Evolutionary conservation across 2,888 invertebrate genomes (phyloP).

Genomic region (Zhengitettix transpicula): DNA sequence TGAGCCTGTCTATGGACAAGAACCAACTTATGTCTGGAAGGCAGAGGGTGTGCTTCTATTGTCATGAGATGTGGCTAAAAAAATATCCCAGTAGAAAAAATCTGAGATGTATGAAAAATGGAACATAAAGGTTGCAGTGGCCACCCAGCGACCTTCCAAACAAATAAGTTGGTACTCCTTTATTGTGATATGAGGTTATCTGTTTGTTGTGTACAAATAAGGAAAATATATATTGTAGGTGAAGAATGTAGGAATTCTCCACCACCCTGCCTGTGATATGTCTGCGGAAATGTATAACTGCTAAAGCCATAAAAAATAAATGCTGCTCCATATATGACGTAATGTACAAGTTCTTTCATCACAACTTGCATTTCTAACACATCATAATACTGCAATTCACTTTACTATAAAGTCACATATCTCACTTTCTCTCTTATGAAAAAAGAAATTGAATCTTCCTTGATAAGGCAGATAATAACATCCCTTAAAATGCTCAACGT

Average conservation of each 20-base stretch:
- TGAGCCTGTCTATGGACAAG: constrained; percentile 1
- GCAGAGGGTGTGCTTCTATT: not conserved
- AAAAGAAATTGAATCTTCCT: too few relatives aligned
- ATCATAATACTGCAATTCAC: not conserved
- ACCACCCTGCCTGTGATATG: not conserved
- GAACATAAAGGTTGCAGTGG: not conserved
- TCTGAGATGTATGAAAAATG: not conserved
- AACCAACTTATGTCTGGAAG: not conserved
- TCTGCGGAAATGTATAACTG: not conserved
- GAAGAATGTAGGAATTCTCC: not conserved
- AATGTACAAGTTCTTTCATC: not conserved
- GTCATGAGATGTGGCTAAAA: not conserved
- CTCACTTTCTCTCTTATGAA: too few relatives aligned
- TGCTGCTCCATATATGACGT: not conserved
- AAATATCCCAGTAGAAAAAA: not conserved
- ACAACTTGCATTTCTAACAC: not conserved
- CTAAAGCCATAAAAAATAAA: constrained; percentile 2
- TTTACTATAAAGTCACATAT: not conserved
- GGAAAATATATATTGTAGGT: not conserved
- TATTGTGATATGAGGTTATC: constrained; percentile 1
- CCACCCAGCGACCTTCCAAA: not conserved
- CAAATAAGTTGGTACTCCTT: not conserved
- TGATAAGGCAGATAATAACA: too few relatives aligned
- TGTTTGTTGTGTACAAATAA: constrained; percentile 1
- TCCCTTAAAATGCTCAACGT: too few relatives aligned